Conservation (phyloP, 2,888 invertebrate species). For the Hydroisotoma schaefferi region DNA sequence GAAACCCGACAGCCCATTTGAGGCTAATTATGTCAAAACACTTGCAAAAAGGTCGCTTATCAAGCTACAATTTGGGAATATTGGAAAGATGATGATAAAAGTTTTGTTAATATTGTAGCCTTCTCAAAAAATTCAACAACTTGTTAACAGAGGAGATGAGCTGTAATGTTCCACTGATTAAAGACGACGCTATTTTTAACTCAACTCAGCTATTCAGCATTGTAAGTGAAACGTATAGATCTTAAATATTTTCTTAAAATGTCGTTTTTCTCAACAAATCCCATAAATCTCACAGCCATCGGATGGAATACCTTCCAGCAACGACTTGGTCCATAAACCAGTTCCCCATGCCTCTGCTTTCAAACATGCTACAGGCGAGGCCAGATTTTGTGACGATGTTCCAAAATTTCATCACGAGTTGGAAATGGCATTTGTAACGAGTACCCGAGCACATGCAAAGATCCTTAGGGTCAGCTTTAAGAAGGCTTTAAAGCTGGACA, state of each 20-base stretch:
- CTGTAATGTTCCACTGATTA: neutral
- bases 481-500: conserved; percentile 68
- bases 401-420: conserved; percentile 71
- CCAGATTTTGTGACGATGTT: conserved; percentile 81
- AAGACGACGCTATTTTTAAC: neutral
- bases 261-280: too few relatives aligned
- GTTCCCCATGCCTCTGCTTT: conserved; percentile 75
- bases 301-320: neutral
- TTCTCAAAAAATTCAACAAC: neutral
- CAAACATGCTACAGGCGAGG: conserved; percentile 70
- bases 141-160: neutral
- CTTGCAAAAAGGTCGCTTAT: neutral
- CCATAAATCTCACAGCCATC: too few relatives aligned
- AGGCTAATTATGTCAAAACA: neutral
- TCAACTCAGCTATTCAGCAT: conserved; percentile 2
- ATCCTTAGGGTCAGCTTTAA: conserved; percentile 69
- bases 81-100: too few relatives aligned
- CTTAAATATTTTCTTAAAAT: too few relatives aligned
- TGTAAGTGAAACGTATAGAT: neutral
- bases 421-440: conserved; percentile 73
- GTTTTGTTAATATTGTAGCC: neutral
- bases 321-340: conserved; percentile 76
- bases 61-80: too few relatives aligned
- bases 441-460: conserved; percentile 77
- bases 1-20: neutral